Base-by-base conservation (phyloP, 1,140 invertebrate genomes). In the Lepidurus couesii region DNA sequence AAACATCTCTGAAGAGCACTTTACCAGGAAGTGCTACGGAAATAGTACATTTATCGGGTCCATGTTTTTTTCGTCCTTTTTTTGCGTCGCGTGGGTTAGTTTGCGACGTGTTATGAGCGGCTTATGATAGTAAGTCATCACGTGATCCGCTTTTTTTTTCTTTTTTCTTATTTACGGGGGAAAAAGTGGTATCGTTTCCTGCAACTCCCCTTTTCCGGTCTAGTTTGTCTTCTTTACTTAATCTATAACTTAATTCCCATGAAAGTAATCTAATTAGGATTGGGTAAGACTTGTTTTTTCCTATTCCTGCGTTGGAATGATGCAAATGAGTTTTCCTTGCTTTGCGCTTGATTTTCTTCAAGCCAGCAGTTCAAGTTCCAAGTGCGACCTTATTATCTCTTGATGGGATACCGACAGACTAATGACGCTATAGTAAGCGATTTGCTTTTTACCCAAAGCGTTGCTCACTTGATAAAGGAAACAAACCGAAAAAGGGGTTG, bases 11-110 rank as follows among this genome's bases (percentile, higher is more conserved):
- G 47, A 47, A n/a, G 75, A 45, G 43, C 43, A 34, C 47, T 76
- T 76, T 47, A 43, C 44, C 76, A 9, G 24, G 44, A 26, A 77
- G 24, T 45, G n/a, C 76, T 65, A 45, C 65, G 45, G 65, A 65
- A 77, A 53, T 77, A 77, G 76, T 26, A 34, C 24, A 75, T 75
- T 21, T 75, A 75, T 75, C 76, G 76, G 43, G 76, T 47, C 44
- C 76, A 10, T 45, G 26, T 47, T 43, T 34, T 77, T 77, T 7
- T 77, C 5, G 34, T 42, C 53, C 26, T 16, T 45, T 65, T 47
- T 76, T 16, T 76, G 42, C 1, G 42, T 44, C n/a, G 44, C 24
- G 34, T 76, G 45, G 45, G 45, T 47, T 65, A 21, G 53, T 65
- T 65, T 65, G 53, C 53, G 53, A 65, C 53, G 8, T 21, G 13